Percentiles rank a stretch among this genome's conserved stretches.
Conservation (phyloP, 2,888 invertebrate species). For the Harpalus rufipes region DNA sequence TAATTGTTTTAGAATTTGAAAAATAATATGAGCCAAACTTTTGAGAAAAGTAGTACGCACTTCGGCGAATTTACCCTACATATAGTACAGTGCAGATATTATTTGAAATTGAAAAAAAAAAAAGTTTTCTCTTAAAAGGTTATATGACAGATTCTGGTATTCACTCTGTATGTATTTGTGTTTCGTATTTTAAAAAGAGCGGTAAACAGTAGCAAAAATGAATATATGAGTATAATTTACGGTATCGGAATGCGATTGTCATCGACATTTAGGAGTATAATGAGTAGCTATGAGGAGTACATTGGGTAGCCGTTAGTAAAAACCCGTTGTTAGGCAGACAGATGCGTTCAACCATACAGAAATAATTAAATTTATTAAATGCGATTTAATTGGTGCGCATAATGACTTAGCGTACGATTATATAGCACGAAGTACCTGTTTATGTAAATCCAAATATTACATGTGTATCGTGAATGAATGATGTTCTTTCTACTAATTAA, state of each 20-base stretch:
- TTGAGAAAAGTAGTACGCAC: no score
- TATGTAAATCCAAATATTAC: slow-evolving; percentile 62
- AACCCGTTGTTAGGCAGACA: slow-evolving; percentile 41
- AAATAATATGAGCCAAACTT: no score
- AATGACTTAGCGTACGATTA: slow-evolving; percentile 58
- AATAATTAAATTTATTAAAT: slow-evolving; percentile 63
- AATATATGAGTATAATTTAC: background rate
- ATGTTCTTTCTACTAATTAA: slow-evolving; percentile 62
- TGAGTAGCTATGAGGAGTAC: background rate
- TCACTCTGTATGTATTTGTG: no score
- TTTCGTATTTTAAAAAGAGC: background rate
- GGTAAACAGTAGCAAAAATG: background rate
- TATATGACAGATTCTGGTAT: no score
- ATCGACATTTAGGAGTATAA: slow-evolving; percentile 30
- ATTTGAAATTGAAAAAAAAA: no score
- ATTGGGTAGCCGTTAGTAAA: slow-evolving; percentile 37
- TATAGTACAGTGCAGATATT: no score
- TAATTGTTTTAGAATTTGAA: no score
- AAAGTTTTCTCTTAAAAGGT: no score
- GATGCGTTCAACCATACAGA: slow-evolving; percentile 50
- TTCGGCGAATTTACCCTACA: no score
- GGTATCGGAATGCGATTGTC: slow-evolving; percentile 10
- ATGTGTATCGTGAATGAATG: slow-evolving; percentile 62
- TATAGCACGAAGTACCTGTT: slow-evolving; percentile 57
- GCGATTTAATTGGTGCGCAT: slow-evolving; percentile 60